Evolutionary conservation across 2,888 invertebrate genomes (phyloP), one percentile per base, ranked within the genome.

Genomic region (Drosophila tanythrix): DNA sequence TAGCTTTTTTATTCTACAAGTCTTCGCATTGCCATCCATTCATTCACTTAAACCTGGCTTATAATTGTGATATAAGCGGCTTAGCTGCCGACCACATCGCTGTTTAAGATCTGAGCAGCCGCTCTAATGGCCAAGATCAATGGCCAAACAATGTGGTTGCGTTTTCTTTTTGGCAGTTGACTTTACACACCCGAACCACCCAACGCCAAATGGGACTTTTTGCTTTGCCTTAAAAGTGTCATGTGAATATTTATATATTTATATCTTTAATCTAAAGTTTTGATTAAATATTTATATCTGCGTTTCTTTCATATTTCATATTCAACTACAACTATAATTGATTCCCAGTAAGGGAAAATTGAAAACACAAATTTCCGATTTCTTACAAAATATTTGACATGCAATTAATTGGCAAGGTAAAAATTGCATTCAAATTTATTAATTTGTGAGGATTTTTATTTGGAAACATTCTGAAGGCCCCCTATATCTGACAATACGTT

Each of bases 101-200:
- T 21, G 27, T 11, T 35, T n/a, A 18, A 51, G 29, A 33, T 3
- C 55, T 13, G 27, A 52, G 6, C 51, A 21, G 56, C 18, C 64
- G n/a, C 27, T 35, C 50, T 40, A 73, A 69, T 83, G 73, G 90
- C 90, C 84, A 85, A 85, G 84, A 85, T 85, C 84, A 85, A 90
- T 87, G 89, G 78, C 80, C 83, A 87, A 77, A 71, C 66, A 74
- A 66, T 74, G 64, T 67, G 73, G 61, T 57, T 68, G 59, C 62
- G 25, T 59, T 74, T 63, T 53, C 53, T 52, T 70, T 69, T 55
- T 51, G 57, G 51, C 35, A 33, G 3, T 15, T n/a, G 15, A 35
- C 48, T 33, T 15, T 33, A 59, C 6, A 52, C 50, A 62, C 60
- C 55, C 21, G 31, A 7, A 58, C 51, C 33, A 40, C 10, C 5